These are phyloP conservation scores for Gerris lacustris DNA, from an alignment of 2,888 invertebrate species.

Conservation along the genomic window DNA sequence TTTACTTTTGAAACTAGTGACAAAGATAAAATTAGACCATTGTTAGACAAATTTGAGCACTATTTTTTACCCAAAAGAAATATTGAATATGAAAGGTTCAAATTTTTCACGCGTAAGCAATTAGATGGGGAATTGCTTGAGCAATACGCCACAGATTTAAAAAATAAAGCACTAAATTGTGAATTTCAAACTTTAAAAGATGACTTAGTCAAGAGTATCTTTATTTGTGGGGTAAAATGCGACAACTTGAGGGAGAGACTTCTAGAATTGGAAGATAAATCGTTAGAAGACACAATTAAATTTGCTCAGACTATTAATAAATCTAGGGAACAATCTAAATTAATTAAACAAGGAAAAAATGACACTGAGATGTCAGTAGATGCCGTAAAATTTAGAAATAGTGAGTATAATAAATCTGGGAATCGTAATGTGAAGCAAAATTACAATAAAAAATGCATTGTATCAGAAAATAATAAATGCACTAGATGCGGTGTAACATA, in stretches of 20 bases:
- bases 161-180: background rate
- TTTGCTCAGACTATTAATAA: no score
- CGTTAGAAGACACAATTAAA: background rate
- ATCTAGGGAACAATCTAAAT: background rate
- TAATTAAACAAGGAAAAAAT: background rate
- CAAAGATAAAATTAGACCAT: no score
- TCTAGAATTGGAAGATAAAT: conserved; percentile 1
- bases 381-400: no score
- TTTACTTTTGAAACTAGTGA: no score
- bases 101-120: background rate
- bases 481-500: no score
- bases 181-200: background rate
- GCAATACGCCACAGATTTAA: background rate
- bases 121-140: background rate
- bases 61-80: conserved; percentile 1
- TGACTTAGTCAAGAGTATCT: no score
- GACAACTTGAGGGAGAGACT: conserved; percentile 2
- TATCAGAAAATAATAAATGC: no score
- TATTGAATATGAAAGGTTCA: background rate
- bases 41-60: background rate
- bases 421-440: no score
- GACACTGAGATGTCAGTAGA: no score
- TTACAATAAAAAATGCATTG: no score
- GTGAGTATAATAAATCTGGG: no score
- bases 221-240: background rate